Evolutionary conservation across 2,797 vertebrate species (phyloP).

Genomic region (Scyliorhinus canicula): DNA sequence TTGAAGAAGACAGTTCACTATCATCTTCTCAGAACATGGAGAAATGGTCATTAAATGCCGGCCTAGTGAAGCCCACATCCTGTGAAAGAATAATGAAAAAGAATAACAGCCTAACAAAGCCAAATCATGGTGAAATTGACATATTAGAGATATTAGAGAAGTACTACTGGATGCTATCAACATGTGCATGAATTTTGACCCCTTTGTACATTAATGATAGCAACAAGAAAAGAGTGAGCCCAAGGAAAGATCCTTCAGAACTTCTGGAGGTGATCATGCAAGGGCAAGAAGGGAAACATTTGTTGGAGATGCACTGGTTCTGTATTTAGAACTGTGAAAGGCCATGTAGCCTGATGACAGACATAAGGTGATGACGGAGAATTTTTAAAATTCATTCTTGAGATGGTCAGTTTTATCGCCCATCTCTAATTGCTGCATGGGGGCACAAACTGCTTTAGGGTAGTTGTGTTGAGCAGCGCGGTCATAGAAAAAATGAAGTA

Average conservation of each 20-base stretch:
- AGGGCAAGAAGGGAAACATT: background rate
- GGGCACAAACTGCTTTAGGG: too few species aligned
- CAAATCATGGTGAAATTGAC: background rate
- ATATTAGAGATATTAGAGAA: background rate
- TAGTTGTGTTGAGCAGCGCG: background rate
- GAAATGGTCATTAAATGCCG: too few species aligned
- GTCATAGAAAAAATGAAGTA: background rate
- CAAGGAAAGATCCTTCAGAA: background rate
- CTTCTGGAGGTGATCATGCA: background rate
- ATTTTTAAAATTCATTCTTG: background rate
- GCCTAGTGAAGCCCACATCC: too few species aligned
- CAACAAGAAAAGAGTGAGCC: background rate
- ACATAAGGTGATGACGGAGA: background rate
- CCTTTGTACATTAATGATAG: background rate
- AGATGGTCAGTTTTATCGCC: background rate
- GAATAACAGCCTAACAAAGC: too few species aligned
- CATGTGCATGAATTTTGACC: background rate
- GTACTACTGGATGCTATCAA: background rate
- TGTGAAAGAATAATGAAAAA: too few species aligned
- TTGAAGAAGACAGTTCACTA: too few species aligned
- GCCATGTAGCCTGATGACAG: too few species aligned
- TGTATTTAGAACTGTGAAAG: too few species aligned
- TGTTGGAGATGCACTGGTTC: background rate
- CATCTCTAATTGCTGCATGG: too few species aligned
- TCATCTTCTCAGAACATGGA: too few species aligned